Evolutionary conservation across 2,113 vertebrate species (phyloP), one percentile per base, ranked within the genome.

Genomic region (Podilymbus podiceps): DNA sequence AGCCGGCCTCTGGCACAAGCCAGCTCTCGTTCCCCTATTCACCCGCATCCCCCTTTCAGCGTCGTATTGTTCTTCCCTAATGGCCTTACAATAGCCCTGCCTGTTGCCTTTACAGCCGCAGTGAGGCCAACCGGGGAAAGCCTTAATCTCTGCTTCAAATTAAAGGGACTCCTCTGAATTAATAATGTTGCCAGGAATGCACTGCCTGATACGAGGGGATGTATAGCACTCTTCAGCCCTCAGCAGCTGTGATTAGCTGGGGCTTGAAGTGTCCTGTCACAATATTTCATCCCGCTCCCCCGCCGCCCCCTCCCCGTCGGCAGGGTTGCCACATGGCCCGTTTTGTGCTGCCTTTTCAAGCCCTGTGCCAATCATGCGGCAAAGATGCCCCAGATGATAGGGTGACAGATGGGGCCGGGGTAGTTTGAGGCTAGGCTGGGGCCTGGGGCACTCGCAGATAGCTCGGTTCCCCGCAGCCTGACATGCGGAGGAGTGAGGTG

Each of bases 31-130:
- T 97, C 96, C 96, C 96, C 98, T 96, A 96, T 98, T 98, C 98
- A 97, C 77, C 60, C 64, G 71, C 97, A 94, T 94, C 96, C 97
- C 94, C 95, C 97, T 98, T 98, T 98, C 97, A 98, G 98, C 62
- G 74, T 93, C 89, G 94, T 90, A 98, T 98, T 98, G 98, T 98
- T 97, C 96, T 97, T 87, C 73, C 81, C 97, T 98, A 98, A 98
- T 98, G 98, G 98, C 93, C 96, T 97, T 95, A 98, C 98, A 98
- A 97, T 96, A 83, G 69, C 88, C 88, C 95, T 98, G 98, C 98
- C 98, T 98, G 98, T 98, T 98, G 97, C 98, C 97, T 97, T 98
- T 96, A 91, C 95, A 97, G 93, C 92, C 84, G 82, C 96, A 56
- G 92, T 86, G 87, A 94, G 96, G 95, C 66, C 83, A 94, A 53